A percentile compares a stretch with the other conserved stretches of the same genome.
These are phyloP conservation scores for Poeciliopsis paucimaculata DNA, from an alignment of 2,797 vertebrate species.

Conservation along the genomic window DNA sequence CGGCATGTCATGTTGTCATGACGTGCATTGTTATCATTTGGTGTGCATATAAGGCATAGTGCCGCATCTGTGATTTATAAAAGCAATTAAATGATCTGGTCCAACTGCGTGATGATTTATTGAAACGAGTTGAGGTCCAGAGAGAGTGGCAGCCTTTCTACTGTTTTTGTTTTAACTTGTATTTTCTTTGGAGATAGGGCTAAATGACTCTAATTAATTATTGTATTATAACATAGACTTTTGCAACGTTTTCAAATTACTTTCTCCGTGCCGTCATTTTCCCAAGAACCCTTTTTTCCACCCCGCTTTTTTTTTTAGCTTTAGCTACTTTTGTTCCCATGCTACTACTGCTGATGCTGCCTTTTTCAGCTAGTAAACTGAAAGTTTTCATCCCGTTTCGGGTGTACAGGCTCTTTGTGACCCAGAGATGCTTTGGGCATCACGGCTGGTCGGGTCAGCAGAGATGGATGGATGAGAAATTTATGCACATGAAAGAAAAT, in stretches of 20 bases:
- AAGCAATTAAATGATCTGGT: background rate
- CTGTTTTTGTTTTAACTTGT: background rate
- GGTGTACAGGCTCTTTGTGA: background rate
- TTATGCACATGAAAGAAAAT: background rate
- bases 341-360: too few relatives aligned
- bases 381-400: background rate
- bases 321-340: background rate
- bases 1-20: background rate
- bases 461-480: constrained; percentile 14
- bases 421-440: constrained; percentile 14
- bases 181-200: background rate
- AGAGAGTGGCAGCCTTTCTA: background rate
- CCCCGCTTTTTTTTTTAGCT: background rate
- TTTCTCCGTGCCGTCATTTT: background rate
- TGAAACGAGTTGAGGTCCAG: background rate
- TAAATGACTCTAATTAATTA: background rate
- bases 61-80: constrained; percentile 3
- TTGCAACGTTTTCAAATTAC: background rate
- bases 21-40: background rate
- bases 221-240: background rate
- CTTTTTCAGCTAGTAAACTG: background rate
- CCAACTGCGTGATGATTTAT: background rate
- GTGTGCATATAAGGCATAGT: background rate
- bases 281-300: background rate
- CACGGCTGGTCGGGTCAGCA: constrained; percentile 29